These are phyloP conservation scores for Brenthis daphne DNA, from an alignment of 2,888 invertebrate genomes.

Conservation along the genomic window DNA sequence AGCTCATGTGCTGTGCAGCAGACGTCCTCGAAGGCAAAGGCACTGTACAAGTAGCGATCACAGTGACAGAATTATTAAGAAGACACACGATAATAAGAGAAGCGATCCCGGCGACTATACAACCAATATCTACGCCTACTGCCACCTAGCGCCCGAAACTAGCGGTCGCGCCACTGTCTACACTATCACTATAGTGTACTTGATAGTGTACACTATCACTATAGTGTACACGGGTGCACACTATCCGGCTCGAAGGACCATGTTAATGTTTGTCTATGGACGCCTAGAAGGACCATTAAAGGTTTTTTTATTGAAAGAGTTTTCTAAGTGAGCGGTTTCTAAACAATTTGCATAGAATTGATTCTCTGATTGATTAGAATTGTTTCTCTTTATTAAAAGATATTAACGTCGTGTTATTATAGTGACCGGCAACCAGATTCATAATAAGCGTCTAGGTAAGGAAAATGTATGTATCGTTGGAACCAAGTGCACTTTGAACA, in stretches of 20 bases:
- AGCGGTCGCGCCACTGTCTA: slow-evolving; percentile 68
- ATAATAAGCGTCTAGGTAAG: too few relatives aligned
- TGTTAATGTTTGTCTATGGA: background rate
- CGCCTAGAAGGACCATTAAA: slow-evolving; percentile 12
- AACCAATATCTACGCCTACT: slow-evolving; percentile 44
- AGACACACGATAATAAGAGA: slow-evolving; percentile 64
- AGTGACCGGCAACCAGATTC: too few relatives aligned
- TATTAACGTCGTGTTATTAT: too few relatives aligned
- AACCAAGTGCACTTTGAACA: too few relatives aligned
- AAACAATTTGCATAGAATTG: too few relatives aligned
- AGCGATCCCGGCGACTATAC: slow-evolving; percentile 36
- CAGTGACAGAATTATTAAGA: slow-evolving; percentile 91
- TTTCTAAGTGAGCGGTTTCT: too few relatives aligned
- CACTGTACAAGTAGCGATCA: slow-evolving; percentile 92
- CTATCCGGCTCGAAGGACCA: slow-evolving; percentile 21
- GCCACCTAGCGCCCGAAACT: slow-evolving; percentile 72
- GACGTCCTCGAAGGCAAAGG: slow-evolving; percentile 96
- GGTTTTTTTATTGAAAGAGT: background rate
- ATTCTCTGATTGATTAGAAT: too few relatives aligned
- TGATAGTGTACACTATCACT: slow-evolving; percentile 1
- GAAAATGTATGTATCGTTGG: too few relatives aligned
- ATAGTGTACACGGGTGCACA: background rate
- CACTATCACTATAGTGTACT: slow-evolving; percentile 56
- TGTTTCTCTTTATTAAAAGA: background rate
- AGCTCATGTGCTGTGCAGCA: slow-evolving; percentile 93